phyloP scores from a whole-genome alignment of 2,888 invertebrate species.

The Ennomos quercinarius region DNA sequence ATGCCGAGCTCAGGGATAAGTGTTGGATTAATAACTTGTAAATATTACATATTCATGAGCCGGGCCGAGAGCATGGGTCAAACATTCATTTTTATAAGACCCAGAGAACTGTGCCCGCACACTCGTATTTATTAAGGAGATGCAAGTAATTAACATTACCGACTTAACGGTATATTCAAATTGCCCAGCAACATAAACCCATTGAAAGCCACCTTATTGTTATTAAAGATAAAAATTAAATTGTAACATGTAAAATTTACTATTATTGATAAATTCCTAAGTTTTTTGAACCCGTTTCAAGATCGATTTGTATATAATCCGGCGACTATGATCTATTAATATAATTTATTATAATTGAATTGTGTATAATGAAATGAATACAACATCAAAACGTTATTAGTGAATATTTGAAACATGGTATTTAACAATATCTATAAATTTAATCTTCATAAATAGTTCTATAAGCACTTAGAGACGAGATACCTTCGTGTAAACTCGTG shows the following conservation, averaged over 20 bases:
- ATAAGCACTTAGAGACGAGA: no score
- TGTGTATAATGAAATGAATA: conserved; percentile 42
- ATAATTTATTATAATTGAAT: conserved; percentile 59
- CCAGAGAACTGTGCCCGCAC: conserved; percentile 68
- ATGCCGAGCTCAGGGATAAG: conserved; percentile 69
- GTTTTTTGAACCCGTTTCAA: no score
- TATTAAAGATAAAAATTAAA: conserved; percentile 30
- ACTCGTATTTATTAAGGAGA: conserved; percentile 79
- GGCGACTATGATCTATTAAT: conserved; percentile 59
- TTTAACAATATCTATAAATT: conserved; percentile 6
- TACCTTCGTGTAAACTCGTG: no score
- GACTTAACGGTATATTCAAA: conserved; percentile 44
- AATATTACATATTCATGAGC: conserved; percentile 84
- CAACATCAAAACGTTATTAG: conserved; percentile 40
- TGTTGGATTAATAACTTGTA: conserved; percentile 84
- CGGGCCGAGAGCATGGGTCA: conserved; percentile 71
- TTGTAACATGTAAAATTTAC: conserved; percentile 2
- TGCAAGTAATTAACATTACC: conserved; percentile 80
- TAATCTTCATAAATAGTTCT: conserved; percentile 38
- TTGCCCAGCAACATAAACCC: conserved; percentile 34
- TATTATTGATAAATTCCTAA: no score
- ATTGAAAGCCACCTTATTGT: conserved; percentile 36
- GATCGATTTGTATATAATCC: conserved; percentile 43
- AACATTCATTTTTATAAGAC: conserved; percentile 74
- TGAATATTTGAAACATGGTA: conserved; percentile 6